Evolutionary conservation across 2,113 vertebrate species (phyloP).

Genomic region (Carassius auratus): DNA sequence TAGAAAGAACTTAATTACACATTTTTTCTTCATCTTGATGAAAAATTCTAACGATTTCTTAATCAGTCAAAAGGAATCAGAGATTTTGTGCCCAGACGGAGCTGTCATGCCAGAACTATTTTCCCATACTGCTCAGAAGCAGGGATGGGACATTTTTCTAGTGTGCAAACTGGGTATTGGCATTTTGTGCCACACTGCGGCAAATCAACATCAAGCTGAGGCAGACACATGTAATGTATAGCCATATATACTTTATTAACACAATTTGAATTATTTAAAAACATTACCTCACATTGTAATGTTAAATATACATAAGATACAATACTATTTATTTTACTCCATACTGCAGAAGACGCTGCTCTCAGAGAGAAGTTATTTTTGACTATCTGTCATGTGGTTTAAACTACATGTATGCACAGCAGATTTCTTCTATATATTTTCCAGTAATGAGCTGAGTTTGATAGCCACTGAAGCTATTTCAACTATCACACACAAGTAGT

Average conservation of each 20-base stretch:
- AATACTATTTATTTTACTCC: background rate
- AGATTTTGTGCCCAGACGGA: conserved; percentile 19
- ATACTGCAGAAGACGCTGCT: background rate
- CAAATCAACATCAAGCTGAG: background rate
- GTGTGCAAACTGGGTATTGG: background rate
- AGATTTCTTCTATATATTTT: background rate
- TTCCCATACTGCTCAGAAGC: background rate
- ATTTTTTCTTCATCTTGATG: conserved; percentile 7
- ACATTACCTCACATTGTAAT: background rate
- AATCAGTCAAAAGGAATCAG: conserved; percentile 21
- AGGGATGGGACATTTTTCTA: background rate
- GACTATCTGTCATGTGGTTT: background rate
- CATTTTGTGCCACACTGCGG: background rate
- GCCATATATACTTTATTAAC: background rate
- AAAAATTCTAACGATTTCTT: conserved; percentile 38
- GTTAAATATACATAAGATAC: background rate
- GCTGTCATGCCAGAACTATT: background rate
- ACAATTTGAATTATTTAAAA: background rate
- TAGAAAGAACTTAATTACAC: conserved; percentile 7
- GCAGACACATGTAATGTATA: background rate
- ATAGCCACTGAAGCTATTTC: background rate
- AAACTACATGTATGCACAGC: background rate
- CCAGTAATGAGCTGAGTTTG: background rate
- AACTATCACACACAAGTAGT: background rate
- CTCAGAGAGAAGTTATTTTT: background rate